Conservation (phyloP, 2,113 vertebrate species). For the Balaeniceps rex region DNA sequence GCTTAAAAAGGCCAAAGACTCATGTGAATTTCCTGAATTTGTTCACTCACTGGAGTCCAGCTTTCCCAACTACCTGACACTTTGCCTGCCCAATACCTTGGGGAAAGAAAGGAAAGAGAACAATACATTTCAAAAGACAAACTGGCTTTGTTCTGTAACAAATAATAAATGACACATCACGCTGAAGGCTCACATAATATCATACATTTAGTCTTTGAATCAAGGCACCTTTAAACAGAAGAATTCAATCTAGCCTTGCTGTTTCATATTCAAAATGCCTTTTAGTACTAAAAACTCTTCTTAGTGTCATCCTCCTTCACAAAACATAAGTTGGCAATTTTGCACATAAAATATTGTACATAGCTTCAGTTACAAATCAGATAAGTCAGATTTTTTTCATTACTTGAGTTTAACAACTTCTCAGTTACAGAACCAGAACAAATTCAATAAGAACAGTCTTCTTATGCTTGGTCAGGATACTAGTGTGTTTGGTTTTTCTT, state of each 20-base stretch:
- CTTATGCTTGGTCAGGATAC: background rate
- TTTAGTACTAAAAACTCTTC: background rate
- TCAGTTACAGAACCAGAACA: background rate
- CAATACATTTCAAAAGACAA: background rate
- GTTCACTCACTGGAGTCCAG: background rate
- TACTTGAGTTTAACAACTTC: background rate
- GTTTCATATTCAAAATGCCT: background rate
- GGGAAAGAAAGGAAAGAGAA: background rate
- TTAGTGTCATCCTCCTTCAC: background rate
- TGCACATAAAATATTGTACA: background rate
- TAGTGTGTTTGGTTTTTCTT: background rate
- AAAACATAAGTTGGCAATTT: background rate
- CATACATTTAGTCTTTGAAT: background rate
- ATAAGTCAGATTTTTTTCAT: background rate
- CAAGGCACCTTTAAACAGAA: background rate
- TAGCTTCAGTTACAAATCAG: background rate
- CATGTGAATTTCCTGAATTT: background rate
- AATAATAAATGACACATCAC: background rate
- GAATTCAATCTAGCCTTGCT: background rate
- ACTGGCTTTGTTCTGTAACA: background rate
- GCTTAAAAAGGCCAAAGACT: background rate
- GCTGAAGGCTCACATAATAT: background rate
- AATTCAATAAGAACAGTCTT: background rate
- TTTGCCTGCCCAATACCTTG: background rate
- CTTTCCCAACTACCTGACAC: background rate